Evolutionary conservation across 1,140 invertebrate genomes (phyloP), one percentile per base, ranked within the genome.

Genomic region (Leptinotarsa defecta): DNA sequence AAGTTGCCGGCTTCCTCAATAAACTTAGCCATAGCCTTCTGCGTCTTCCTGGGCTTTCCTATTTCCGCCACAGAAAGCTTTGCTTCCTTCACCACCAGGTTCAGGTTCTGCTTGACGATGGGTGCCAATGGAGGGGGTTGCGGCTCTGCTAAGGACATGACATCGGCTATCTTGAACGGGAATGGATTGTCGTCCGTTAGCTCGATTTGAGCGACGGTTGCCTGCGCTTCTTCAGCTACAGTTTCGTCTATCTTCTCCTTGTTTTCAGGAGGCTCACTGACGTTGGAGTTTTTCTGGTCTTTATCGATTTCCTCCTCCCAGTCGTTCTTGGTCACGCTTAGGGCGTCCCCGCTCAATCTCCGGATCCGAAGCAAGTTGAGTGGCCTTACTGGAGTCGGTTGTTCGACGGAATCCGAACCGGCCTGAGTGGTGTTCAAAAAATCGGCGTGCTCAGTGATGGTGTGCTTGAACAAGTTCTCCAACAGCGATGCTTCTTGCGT

Each of bases 331-430:
- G 69, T 76, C 19, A 78, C 61, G 27, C 81, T 83, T 22, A 82
- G 62, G 68, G 76, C 80, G 71, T 84, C 83, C 3, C 83, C 83
- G 52, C 81, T 82, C 57, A 84, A 65, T 34, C 77, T 73, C 13
- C 81, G 72, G 63, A 80, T 76, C 19, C 75, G 62, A 13, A 83
- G 48, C 24, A 48, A 63, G 4, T 19, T 57, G 34, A 22, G 74
- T 27, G 61, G 17, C n/a, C 4, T 17, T 19, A 57, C 52, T 65
- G 67, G 63, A 19, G 15, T 15, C 48, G 71, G 6, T 48, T 65
- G 34, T 49, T 62, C 68, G 15, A n/a, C 27, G 34, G 70, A 67
- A 20, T 20, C 17, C 4, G 48, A 24, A 19, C 52, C 15, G 15
- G 15, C 0, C 15, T 15, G 15, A 4, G 19, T 73, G 22, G 8